Evolutionary conservation across 2,888 invertebrate genomes (phyloP), one percentile per base, ranked within the genome.

Genomic region (Limnephilus auricula): DNA sequence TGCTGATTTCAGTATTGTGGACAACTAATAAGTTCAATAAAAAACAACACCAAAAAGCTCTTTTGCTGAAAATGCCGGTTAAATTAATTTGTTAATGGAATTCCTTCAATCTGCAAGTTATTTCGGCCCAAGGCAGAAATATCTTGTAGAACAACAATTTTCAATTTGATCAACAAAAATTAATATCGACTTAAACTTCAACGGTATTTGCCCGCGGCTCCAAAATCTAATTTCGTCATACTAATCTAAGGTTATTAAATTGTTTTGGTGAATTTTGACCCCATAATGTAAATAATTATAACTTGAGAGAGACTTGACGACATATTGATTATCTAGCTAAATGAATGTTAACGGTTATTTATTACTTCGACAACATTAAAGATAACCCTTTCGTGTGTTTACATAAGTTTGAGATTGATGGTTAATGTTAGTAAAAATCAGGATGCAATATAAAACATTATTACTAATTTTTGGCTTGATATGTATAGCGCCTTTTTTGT

Each of bases 121-220:
- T 40, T 85, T 40, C 5, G 5, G 85, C 85, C 85, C 40, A n/a
- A 15, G 45, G 84, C 34, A 83, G 40, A 40, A 85, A 40, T 85
- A 84, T 37, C 84, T 84, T n/a, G 40, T 40, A 30, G 40, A 85
- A 84, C 84, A 84, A 84, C 84, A 84, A 84, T 85, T 85, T 85
- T 40, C 85, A 85, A 85, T 45, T 85, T 50, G 85, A 85, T 85
- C 9, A 85, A 50, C 37, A 40, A 85, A 40, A 40, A 85, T 40
- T 40, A 85, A 85, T 85, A 34, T n/a, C 45, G 40, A 45, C 45
- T 85, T 40, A 45, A 82, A 82, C 80, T 82, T 82, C 31, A 65
- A n/a, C 9, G 65, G 65, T 65, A 82, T 34, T 82, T 18, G 80
- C 80, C 80, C 80, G 80, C 31, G 32, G 80, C 80, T 34, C 15